Percentiles rank a stretch among this genome's conserved stretches.
Conservation (phyloP, 2,113 vertebrate genomes). For the Tenebrosternarchus preto region DNA sequence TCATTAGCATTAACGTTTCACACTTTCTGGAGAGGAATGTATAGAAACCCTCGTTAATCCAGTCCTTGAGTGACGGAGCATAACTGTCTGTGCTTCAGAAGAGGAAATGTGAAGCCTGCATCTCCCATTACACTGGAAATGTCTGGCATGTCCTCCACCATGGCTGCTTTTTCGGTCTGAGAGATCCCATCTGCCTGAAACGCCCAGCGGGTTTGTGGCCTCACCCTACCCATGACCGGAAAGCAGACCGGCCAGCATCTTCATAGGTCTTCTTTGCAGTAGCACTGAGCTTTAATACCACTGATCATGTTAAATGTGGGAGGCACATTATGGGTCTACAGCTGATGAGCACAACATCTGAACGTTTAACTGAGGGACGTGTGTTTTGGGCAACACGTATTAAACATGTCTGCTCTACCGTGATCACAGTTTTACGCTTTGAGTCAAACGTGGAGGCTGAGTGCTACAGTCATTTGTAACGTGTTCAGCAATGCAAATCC, state of each 20-base stretch:
- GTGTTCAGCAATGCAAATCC: no score
- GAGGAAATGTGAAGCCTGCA: conserved; percentile 24
- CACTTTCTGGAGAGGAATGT: neutral
- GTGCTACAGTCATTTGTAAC: no score
- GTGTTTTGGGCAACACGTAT: no score
- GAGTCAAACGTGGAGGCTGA: no score
- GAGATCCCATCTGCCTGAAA: conserved; percentile 38
- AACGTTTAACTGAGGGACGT: no score
- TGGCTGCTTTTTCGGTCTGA: conserved; percentile 19
- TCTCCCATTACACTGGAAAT: conserved; percentile 43
- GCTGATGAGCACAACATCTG: no score
- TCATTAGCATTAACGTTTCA: neutral
- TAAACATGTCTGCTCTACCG: no score
- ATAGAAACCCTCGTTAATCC: neutral
- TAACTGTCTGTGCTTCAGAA: neutral
- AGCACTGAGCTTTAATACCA: no score
- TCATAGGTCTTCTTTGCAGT: conserved; percentile 29
- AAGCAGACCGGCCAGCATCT: conserved; percentile 15
- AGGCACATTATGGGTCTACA: no score
- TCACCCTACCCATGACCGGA: conserved; percentile 31
- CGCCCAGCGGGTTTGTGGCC: conserved; percentile 20
- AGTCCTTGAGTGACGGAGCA: neutral
- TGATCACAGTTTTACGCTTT: no score
- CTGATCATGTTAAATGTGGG: no score
- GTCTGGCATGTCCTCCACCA: conserved; percentile 44